A percentile compares a stretch with the other conserved stretches of the same genome.
Conservation (phyloP, 2,888 invertebrate genomes). For the Neoascia interrupta region DNA sequence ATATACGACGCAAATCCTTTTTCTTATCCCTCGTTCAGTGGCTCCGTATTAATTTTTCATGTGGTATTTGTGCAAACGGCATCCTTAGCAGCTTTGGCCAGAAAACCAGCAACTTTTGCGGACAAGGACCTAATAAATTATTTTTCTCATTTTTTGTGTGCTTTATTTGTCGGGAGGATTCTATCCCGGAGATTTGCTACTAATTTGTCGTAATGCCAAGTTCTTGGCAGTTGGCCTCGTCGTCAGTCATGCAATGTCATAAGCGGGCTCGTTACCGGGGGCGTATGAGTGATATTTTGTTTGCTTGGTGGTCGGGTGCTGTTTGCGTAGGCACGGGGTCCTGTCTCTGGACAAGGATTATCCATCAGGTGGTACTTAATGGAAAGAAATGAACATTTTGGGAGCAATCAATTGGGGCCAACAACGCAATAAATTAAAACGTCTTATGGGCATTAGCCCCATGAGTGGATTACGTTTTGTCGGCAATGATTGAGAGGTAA, state of each 20-base stretch:
- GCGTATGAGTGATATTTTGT: conserved; percentile 18
- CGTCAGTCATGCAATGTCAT: conserved; percentile 22
- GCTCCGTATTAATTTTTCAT: conserved; percentile 60
- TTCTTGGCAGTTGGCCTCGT: background rate
- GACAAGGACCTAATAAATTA: conserved; percentile 55
- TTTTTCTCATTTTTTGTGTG: conserved; percentile 7
- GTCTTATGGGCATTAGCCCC: conserved; percentile 20
- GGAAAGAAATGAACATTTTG: conserved; percentile 30
- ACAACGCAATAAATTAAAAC: conserved; percentile 30
- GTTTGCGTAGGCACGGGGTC: background rate
- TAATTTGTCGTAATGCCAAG: conserved; percentile 46
- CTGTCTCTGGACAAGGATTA: conserved; percentile 17
- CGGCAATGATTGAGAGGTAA: background rate
- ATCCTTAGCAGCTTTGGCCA: conserved; percentile 29
- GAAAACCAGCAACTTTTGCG: conserved; percentile 45
- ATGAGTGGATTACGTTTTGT: conserved; percentile 16
- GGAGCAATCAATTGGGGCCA: conserved; percentile 39
- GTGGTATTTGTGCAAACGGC: conserved; percentile 55
- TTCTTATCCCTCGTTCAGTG: conserved; percentile 38
- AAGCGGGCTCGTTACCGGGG: background rate
- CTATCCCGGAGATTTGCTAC: conserved; percentile 34
- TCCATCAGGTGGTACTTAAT: conserved; percentile 37
- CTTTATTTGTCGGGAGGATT: too few species aligned
- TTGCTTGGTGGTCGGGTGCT: background rate
- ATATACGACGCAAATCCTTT: conserved; percentile 36